phyloP scores from a whole-genome alignment of 2,113 vertebrate genomes.

The Cryptomyrus ogoouensis region DNA sequence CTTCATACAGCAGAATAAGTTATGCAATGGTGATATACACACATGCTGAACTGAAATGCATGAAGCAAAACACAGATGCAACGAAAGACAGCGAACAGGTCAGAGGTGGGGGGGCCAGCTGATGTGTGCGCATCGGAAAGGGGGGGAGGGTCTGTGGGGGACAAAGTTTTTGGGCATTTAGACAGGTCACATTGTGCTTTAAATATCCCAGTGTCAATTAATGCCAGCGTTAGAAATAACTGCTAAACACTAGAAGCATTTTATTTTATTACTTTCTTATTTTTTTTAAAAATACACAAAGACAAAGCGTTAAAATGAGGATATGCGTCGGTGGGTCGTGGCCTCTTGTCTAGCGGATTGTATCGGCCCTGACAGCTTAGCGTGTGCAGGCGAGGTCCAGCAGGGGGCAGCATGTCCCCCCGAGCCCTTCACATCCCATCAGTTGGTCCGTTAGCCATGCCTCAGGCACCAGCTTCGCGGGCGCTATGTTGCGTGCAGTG shows the following conservation, averaged over 20 bases:
- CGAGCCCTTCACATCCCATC: neutral
- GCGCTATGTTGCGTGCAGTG: neutral
- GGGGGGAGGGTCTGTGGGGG: neutral
- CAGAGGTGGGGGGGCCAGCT: constrained; percentile 23
- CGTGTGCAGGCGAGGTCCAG: neutral
- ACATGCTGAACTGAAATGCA: constrained; percentile 62
- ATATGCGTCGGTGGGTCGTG: constrained; percentile 26
- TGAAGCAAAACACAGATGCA: constrained; percentile 63
- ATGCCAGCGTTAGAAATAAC: constrained; percentile 42
- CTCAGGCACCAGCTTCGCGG: neutral
- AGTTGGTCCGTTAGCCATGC: neutral
- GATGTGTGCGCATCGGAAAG: constrained; percentile 13
- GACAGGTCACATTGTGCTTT: constrained; percentile 50
- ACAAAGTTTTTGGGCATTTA: constrained; percentile 5
- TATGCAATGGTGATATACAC: constrained; percentile 84
- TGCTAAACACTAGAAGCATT: constrained; percentile 58
- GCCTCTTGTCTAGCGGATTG: constrained; percentile 6
- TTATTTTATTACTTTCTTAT: constrained; percentile 22
- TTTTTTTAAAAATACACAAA: constrained; percentile 48
- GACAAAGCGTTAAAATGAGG: constrained; percentile 32
- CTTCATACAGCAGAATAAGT: constrained; percentile 97
- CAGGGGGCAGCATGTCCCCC: neutral
- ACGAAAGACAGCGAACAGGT: constrained; percentile 43
- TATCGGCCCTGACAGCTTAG: constrained; percentile 18
- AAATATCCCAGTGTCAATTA: constrained; percentile 43